These are phyloP conservation scores for Nannoperca australis DNA, from an alignment of 2,797 vertebrate genomes.

Conservation along the genomic window DNA sequence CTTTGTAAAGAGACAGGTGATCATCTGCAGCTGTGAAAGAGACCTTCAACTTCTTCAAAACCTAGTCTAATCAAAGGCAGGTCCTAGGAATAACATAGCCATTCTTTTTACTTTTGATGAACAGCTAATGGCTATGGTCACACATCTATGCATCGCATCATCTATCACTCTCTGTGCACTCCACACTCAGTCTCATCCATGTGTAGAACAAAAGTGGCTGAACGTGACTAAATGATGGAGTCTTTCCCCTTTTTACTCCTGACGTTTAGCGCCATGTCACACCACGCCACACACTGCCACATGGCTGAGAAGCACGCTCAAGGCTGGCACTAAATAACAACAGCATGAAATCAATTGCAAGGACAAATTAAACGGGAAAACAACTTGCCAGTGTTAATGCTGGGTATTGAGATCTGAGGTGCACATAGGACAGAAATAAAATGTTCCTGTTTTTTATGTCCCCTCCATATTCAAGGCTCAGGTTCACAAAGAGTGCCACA, in stretches of 20 bases:
- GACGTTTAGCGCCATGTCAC: constrained; percentile 54
- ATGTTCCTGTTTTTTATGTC: constrained; percentile 40
- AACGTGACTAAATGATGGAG: constrained; percentile 39
- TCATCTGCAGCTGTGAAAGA: constrained; percentile 48
- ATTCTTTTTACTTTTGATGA: constrained; percentile 26
- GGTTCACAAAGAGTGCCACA: constrained; percentile 60
- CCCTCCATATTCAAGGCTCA: constrained; percentile 51
- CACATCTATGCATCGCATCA: constrained; percentile 32
- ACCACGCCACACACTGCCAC: constrained; percentile 15
- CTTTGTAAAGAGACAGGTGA: constrained; percentile 39
- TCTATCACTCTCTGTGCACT: constrained; percentile 26
- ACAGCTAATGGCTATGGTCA: constrained; percentile 41
- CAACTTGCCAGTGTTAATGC: constrained; percentile 32
- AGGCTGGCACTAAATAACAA: constrained; percentile 75
- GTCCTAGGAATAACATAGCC: constrained; percentile 8
- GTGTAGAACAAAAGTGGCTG: constrained; percentile 34
- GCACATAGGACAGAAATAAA: constrained; percentile 57
- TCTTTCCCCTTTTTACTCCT: constrained; percentile 44
- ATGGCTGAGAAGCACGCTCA: constrained; percentile 49
- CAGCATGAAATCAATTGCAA: constrained; percentile 73
- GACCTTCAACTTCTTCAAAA: constrained; percentile 39
- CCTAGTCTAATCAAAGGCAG: constrained; percentile 41
- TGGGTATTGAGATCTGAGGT: constrained; percentile 61
- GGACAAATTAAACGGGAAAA: constrained; percentile 63
- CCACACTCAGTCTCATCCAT: constrained; percentile 16